Evolutionary conservation across 2,888 invertebrate species (phyloP).

Genomic region (Megalurothrips usitatus): DNA sequence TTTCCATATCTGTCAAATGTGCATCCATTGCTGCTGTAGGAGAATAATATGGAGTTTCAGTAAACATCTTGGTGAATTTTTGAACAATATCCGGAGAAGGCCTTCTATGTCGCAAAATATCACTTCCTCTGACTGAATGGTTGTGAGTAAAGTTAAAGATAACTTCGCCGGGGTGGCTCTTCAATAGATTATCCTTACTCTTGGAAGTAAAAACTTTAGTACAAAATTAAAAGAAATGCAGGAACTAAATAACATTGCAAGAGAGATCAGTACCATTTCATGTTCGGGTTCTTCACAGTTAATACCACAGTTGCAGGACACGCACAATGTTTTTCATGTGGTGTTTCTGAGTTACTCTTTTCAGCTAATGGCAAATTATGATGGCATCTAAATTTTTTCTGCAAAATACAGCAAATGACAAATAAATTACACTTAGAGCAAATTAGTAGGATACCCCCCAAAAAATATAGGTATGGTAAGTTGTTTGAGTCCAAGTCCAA

Average conservation of each 20-base stretch:
- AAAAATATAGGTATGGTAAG: too few species aligned
- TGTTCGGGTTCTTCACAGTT: background rate
- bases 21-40: background rate
- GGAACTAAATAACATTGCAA: too few species aligned
- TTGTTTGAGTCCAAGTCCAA: background rate
- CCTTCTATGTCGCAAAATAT: background rate
- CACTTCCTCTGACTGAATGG: background rate
- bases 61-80: background rate
- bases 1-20: background rate
- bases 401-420: too few species aligned
- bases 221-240: background rate
- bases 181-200: background rate
- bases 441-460: too few species aligned
- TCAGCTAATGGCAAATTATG: background rate
- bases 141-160: background rate
- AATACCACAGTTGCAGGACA: background rate
- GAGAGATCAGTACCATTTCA: constrained; percentile 11
- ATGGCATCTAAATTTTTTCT: background rate
- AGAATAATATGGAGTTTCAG: background rate
- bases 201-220: background rate
- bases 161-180: background rate
- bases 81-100: background rate
- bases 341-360: background rate
- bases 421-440: too few species aligned
- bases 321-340: background rate